These are phyloP conservation scores for Wiebesia pumilae DNA, from an alignment of 1,140 invertebrate genomes.

Conservation along the genomic window DNA sequence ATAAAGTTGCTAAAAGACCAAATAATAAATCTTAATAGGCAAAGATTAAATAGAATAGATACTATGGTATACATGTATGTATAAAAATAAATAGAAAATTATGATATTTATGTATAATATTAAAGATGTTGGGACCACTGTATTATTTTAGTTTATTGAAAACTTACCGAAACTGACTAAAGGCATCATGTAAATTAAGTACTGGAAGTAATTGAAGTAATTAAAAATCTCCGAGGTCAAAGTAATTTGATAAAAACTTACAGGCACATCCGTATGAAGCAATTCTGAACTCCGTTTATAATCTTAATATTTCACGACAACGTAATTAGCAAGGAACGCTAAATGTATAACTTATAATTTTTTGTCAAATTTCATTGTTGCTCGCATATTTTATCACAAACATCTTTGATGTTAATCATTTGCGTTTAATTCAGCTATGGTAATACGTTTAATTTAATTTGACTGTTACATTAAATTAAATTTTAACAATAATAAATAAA, in stretches of 20 bases:
- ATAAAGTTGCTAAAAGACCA: not conserved
- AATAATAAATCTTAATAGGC: not conserved
- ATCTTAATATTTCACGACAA: no score
- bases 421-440: no score
- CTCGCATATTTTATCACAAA: no score
- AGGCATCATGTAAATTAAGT: not conserved
- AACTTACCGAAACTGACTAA: not conserved
- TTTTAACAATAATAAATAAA: not conserved
- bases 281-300: no score
- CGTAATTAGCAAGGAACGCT: no score
- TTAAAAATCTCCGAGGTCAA: not conserved
- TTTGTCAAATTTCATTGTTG: no score
- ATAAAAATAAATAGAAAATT: not conserved
- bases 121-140: constrained; percentile 45
- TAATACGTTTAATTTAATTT: no score
- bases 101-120: not conserved
- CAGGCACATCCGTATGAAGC: no score
- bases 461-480: not conserved
- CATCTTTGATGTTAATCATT: not conserved
- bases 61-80: not conserved
- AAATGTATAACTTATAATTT: no score
- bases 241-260: no score
- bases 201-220: not conserved
- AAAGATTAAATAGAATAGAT: not conserved
- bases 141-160: not conserved